Conservation (phyloP, 2,797 vertebrate species). For the Gambelia wislizenii region DNA sequence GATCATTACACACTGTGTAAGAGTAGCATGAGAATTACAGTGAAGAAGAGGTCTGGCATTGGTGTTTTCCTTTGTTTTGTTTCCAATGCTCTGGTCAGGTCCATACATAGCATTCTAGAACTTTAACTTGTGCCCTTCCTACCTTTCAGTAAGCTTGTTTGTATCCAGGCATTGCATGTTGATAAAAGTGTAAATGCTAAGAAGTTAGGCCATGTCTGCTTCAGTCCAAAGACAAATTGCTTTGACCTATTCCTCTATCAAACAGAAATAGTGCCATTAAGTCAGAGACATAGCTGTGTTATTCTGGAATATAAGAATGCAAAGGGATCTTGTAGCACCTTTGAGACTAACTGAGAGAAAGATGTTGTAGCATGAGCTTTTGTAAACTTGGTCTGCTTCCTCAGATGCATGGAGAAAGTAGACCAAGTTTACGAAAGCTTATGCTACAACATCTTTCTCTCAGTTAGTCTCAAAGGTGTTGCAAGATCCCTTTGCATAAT, state of each 20-base stretch:
- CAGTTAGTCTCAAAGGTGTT: too few relatives aligned
- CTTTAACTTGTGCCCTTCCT: constrained; percentile 9
- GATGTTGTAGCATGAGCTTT: too few relatives aligned
- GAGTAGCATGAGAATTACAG: background rate
- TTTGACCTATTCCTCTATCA: background rate
- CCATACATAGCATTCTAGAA: background rate
- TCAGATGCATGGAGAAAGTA: too few relatives aligned
- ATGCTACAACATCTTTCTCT: too few relatives aligned
- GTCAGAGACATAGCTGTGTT: too few relatives aligned
- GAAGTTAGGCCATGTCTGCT: background rate
- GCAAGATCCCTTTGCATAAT: too few relatives aligned
- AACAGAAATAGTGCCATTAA: background rate
- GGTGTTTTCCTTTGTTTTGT: background rate
- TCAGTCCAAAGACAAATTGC: background rate
- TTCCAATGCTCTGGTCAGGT: background rate
- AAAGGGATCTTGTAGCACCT: too few relatives aligned
- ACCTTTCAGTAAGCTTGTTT: background rate
- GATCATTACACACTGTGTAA: background rate
- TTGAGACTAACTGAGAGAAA: too few relatives aligned
- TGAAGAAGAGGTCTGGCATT: background rate
- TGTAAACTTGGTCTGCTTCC: too few relatives aligned
- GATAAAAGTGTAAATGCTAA: background rate
- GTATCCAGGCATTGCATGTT: background rate
- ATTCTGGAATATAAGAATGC: too few relatives aligned
- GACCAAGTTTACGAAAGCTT: too few relatives aligned